Evolutionary conservation across 35 echinoderm and acorn worm species (phyloP), one percentile per base, ranked within the genome.

Genomic region (Lytechinus variegatus): DNA sequence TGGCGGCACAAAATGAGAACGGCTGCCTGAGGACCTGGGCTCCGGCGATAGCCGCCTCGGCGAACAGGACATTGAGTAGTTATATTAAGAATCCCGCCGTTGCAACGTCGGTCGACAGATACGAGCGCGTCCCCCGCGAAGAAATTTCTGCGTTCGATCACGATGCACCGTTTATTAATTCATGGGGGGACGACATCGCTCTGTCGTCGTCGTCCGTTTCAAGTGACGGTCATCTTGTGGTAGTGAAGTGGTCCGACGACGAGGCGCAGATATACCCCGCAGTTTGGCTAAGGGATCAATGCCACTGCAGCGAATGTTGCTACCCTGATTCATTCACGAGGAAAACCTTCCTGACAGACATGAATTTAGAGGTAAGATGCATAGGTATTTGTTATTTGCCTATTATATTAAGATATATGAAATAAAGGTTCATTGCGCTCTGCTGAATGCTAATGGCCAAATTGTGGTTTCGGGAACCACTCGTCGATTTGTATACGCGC

Each of bases 241-340:
- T 44, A 2, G 94, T 95, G 86, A 16, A 93, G 86, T 97, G 95
- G 95, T 88, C 86, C 16, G 88, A 95, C 28, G 95, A 90, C 1
- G 56, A 96, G 21, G 92, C 28, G 11, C 95, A 97, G 12, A 72
- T 92, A 16, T 97, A 97, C 71, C 97, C 97, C 9, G 96, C 95
- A 86, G 95, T 97, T 14, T 97, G 97, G 97, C 86, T 97, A 7
- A 86, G 97, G 58, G 97, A 97, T 87, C 96, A 97, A 52, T 97
- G 97, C 44, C 91, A 91, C 3, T 97, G 97, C 61, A 86, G 28
- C 8, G 11, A 86, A 53, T 97, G 97, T 53, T 97, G 93, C 54
- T 95, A 97, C 29, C 44, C 54, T 1, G 51, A 66, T 13, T 27
- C 97, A 61, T 33, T 93, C 27, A 92, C 95, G 3, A 54, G 97